These are phyloP conservation scores for Pheosia gnoma DNA, from an alignment of 2,888 invertebrate genomes.

Conservation along the genomic window DNA sequence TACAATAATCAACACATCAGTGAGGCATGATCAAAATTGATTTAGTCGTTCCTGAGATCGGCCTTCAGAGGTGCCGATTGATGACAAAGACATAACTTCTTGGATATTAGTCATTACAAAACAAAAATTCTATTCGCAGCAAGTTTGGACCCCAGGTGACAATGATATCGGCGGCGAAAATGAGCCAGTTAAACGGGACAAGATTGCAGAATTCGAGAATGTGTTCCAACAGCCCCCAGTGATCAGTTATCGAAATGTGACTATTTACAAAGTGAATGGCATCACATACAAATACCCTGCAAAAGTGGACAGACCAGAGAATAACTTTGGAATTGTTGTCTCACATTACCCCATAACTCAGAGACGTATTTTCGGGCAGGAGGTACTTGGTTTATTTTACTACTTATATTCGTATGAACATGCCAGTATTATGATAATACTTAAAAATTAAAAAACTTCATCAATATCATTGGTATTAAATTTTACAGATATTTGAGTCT, in stretches of 20 bases:
- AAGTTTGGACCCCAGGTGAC: constrained; percentile 96
- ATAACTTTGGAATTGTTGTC: constrained; percentile 85
- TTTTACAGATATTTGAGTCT: no score
- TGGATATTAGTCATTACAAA: background rate
- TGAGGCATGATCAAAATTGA: no score
- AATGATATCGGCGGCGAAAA: constrained; percentile 99
- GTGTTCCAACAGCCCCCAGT: constrained; percentile 89
- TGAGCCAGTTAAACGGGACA: constrained; percentile 87
- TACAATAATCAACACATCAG: no score
- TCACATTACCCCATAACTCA: constrained; percentile 88
- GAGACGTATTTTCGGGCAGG: constrained; percentile 62
- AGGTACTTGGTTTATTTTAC: constrained; percentile 48
- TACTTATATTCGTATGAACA: no score
- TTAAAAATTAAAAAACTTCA: no score
- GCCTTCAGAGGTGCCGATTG: no score
- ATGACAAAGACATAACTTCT: no score
- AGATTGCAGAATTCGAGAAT: constrained; percentile 88
- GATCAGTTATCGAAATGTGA: constrained; percentile 84
- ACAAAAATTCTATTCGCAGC: constrained; percentile 71
- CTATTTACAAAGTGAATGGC: constrained; percentile 90
- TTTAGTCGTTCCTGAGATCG: no score
- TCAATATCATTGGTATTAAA: no score
- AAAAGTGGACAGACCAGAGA: constrained; percentile 57
- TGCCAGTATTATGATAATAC: no score
- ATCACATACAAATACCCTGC: constrained; percentile 86